A percentile compares a stretch with the other conserved stretches of the same genome.
These are phyloP conservation scores for Streblospio benedicti DNA, from an alignment of 1,140 invertebrate genomes.

Conservation along the genomic window DNA sequence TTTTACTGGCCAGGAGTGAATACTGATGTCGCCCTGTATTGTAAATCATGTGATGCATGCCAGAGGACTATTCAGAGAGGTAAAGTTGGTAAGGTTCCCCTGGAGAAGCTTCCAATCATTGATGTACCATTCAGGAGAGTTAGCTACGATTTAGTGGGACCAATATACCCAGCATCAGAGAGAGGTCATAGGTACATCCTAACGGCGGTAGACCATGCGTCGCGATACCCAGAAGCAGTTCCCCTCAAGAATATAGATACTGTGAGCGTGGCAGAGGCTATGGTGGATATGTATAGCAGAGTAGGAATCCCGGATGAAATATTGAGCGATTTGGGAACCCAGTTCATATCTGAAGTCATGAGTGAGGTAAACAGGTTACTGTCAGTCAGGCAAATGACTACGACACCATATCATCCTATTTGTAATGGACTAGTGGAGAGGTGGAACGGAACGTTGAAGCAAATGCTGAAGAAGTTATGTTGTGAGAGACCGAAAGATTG, in stretches of 20 bases:
- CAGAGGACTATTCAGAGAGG: conserved; percentile 11
- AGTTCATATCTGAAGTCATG: conserved; percentile 9
- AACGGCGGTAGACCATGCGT: too few species aligned
- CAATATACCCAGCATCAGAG: too few species aligned
- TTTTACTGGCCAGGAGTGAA: conserved; percentile 10
- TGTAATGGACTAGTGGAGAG: conserved; percentile 1
- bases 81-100: background rate
- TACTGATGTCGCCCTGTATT: conserved; percentile 6
- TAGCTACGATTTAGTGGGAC: conserved; percentile 3
- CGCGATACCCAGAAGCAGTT: too few species aligned
- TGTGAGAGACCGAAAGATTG: conserved; percentile 11
- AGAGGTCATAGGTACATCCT: too few species aligned
- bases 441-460: too few species aligned
- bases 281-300: too few species aligned
- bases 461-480: too few species aligned
- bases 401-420: conserved; percentile 10
- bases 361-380: conserved; percentile 6
- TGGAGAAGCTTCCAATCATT: conserved; percentile 5
- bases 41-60: conserved; percentile 8
- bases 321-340: too few species aligned
- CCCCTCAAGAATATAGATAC: too few species aligned
- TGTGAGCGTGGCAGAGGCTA: too few species aligned
- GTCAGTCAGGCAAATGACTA: background rate
- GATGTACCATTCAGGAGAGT: conserved; percentile 8
- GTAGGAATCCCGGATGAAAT: too few species aligned